Evolutionary conservation across 2,113 vertebrate genomes (phyloP).

Genomic region (Syngnathus typhle): DNA sequence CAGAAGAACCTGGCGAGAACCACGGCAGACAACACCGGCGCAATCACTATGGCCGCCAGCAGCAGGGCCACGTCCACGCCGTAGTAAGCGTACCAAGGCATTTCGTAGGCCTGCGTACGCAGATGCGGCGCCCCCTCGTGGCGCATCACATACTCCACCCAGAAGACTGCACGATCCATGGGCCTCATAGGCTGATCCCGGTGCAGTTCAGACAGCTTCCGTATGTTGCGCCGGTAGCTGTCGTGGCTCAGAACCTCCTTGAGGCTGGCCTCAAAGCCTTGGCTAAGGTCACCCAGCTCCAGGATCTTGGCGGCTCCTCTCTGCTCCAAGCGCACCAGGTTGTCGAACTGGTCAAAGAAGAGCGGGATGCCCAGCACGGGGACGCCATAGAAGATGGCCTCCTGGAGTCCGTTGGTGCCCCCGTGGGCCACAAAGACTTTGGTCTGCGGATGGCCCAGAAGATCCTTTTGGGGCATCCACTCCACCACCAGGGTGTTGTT

Average conservation of each 20-base stretch:
- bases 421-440: slow-evolving; percentile 66
- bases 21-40: slow-evolving; percentile 19
- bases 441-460: slow-evolving; percentile 64
- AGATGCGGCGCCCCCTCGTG: slow-evolving; percentile 63
- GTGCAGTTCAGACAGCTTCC: slow-evolving; percentile 55
- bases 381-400: slow-evolving; percentile 63
- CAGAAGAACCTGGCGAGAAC: slow-evolving; percentile 44
- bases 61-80: slow-evolving; percentile 53
- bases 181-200: slow-evolving; percentile 55
- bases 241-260: slow-evolving; percentile 34
- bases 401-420: slow-evolving; percentile 69
- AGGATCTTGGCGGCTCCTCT: slow-evolving; percentile 59
- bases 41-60: slow-evolving; percentile 17
- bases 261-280: slow-evolving; percentile 44
- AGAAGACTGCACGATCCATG: slow-evolving; percentile 60
- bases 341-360: slow-evolving; percentile 70
- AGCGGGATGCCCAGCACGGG: slow-evolving; percentile 64
- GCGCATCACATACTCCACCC: slow-evolving; percentile 66
- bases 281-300: slow-evolving; percentile 37
- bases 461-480: slow-evolving; percentile 70
- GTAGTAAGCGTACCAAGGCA: slow-evolving; percentile 66
- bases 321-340: slow-evolving; percentile 57
- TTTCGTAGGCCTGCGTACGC: slow-evolving; percentile 53
- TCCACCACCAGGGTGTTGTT: slow-evolving; percentile 65
- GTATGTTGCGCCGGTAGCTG: slow-evolving; percentile 61